A percentile compares a stretch with the other conserved stretches of the same genome.
These are phyloP conservation scores for Myotis pilosus DNA, from an alignment of 2,797 vertebrate species.

Conservation along the genomic window DNA sequence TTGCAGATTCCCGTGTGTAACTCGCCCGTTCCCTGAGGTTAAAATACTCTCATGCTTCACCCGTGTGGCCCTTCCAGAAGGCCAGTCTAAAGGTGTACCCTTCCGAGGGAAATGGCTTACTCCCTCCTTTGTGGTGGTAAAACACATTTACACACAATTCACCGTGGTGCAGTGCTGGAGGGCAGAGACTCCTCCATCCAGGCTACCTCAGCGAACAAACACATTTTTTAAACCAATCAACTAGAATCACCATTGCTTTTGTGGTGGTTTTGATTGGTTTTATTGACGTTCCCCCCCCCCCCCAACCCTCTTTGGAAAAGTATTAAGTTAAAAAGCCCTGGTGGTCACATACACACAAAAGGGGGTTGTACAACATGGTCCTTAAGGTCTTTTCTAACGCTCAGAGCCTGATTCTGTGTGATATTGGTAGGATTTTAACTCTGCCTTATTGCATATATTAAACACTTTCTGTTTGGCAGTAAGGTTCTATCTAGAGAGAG, in stretches of 20 bases:
- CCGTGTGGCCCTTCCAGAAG: slow-evolving; percentile 40
- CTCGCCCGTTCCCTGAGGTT: background rate
- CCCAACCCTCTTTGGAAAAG: background rate
- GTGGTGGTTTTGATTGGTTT: slow-evolving; percentile 28
- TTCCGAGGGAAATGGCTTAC: background rate
- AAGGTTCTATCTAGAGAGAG: slow-evolving; percentile 6
- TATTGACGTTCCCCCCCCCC: background rate
- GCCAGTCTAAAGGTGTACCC: background rate
- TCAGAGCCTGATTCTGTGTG: background rate
- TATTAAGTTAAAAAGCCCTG: background rate
- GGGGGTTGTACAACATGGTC: background rate
- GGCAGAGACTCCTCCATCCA: background rate
- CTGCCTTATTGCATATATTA: slow-evolving; percentile 9
- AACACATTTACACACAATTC: background rate
- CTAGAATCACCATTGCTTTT: slow-evolving; percentile 33
- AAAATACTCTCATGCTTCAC: background rate
- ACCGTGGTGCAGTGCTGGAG: background rate
- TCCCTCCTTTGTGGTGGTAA: background rate
- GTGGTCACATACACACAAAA: background rate
- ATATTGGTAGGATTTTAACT: slow-evolving; percentile 10
- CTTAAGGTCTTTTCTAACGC: slow-evolving; percentile 21
- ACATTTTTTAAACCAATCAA: background rate
- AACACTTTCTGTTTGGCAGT: slow-evolving; percentile 31
- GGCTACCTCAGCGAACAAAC: background rate
- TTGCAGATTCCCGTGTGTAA: background rate